These are phyloP conservation scores for Bambusicola thoracicus DNA, from an alignment of 2,113 vertebrate species.

Conservation along the genomic window DNA sequence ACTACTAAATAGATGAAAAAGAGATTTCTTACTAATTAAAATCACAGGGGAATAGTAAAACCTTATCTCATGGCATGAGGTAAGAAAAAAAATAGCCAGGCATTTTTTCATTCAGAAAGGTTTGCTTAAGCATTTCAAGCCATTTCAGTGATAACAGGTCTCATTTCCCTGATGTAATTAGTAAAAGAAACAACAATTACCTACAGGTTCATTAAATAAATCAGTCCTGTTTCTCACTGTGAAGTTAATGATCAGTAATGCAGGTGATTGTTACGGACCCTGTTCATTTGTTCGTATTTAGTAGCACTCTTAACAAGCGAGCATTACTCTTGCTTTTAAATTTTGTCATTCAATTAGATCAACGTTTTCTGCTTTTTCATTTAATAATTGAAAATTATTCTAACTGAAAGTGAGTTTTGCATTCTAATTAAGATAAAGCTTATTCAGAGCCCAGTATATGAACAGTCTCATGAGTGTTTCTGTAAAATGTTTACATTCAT, in stretches of 20 bases:
- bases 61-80: neutral
- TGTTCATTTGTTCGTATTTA: slow-evolving; percentile 22
- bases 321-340: neutral
- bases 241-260: slow-evolving; percentile 74
- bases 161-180: slow-evolving; percentile 71
- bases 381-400: slow-evolving; percentile 40
- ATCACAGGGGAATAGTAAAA: neutral
- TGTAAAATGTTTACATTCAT: neutral
- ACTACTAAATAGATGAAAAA: neutral
- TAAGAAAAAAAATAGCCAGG: neutral
- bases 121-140: slow-evolving; percentile 43
- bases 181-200: slow-evolving; percentile 73
- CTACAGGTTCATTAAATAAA: slow-evolving; percentile 72
- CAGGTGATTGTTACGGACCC: slow-evolving; percentile 54
- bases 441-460: slow-evolving; percentile 24
- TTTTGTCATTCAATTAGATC: neutral
- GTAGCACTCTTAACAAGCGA: neutral
- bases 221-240: slow-evolving; percentile 62
- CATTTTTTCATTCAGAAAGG: slow-evolving; percentile 44
- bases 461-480: neutral
- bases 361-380: slow-evolving; percentile 26
- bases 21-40: neutral
- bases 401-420: neutral
- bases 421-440: slow-evolving; percentile 26
- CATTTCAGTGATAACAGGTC: slow-evolving; percentile 55